Percentiles rank a stretch among this genome's conserved stretches.
Evolutionary conservation across 2,113 vertebrate genomes (phyloP).

Genomic region (Azemiops feae): DNA sequence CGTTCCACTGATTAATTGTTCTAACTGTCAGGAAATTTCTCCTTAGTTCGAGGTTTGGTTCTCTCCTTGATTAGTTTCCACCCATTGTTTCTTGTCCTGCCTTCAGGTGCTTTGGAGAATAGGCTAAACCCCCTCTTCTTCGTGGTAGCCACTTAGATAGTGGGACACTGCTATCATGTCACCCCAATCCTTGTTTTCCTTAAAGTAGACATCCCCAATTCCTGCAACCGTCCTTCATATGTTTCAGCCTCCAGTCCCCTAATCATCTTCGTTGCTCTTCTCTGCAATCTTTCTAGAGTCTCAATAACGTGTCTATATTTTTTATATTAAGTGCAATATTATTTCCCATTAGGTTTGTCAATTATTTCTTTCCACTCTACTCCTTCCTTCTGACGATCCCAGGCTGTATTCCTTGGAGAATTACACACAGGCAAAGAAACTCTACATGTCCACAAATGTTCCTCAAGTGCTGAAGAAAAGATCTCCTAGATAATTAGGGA

Average conservation of each 20-base stretch:
- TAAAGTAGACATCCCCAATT: no score
- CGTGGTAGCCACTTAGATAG: no score
- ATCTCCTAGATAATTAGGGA: not conserved
- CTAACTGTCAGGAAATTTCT: not conserved
- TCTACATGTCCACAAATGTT: not conserved
- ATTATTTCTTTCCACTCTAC: not conserved
- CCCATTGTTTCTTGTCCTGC: no score
- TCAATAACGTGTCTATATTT: no score
- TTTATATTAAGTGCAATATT: not conserved
- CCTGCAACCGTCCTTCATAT: no score
- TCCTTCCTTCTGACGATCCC: not conserved
- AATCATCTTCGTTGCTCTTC: no score
- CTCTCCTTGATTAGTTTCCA: not conserved
- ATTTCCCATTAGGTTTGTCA: not conserved
- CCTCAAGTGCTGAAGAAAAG: not conserved
- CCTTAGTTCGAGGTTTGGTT: not conserved
- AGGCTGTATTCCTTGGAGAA: not conserved
- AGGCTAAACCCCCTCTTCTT: no score
- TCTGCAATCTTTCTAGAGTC: no score
- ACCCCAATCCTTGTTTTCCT: no score
- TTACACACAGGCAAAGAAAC: not conserved
- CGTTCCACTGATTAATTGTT: not conserved
- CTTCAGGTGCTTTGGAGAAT: no score
- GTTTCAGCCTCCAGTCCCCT: no score
- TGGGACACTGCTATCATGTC: no score